Evolutionary conservation across 2,888 invertebrate genomes (phyloP), one percentile per base, ranked within the genome.

Genomic region (Melinaea marsaeus): DNA sequence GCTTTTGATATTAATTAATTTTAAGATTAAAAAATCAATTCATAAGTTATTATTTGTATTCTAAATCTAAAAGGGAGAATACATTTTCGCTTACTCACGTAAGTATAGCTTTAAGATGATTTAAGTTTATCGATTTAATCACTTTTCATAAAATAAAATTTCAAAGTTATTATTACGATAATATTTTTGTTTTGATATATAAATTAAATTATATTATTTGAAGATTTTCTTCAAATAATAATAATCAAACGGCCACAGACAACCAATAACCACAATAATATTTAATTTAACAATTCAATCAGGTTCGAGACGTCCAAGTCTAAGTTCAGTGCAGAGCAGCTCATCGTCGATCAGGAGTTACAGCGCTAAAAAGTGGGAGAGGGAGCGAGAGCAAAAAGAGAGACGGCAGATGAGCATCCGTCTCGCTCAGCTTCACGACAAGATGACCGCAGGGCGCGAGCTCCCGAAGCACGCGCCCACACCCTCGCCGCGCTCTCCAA

Each of bases 271-370:
- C 22, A 58, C 45, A 58, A 58, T 62, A 57, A 59, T 62, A 47
- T 45, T 37, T 62, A 64, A 63, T 11, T 22, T 46, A 47, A 51
- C 13, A 9, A 56, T 61, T 33, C 7, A 56, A 45, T 45, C 56
- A 96, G 96, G 96, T 93, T 96, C 96, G 81, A 93, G 96, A 92
- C 94, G 96, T 92, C 96, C 96, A 90, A 96, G 96, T 92, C 91
- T 96, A 92, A 95, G 94, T 72, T 96, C 96, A 70, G 92, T 96
- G 76, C 96, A 96, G 83, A 96, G 96, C 92, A 95, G 94, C 81
- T 94, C 94, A 74, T 96, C 95, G 67, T 96, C 96, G 59, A 93
- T 95, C 69, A 93, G 95, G 79, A 96, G 96, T 85, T 96, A 95
- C 86, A 95, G 96, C 79, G 93, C 95, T 73, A 93, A 94, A 81